Percentiles rank a stretch among this genome's conserved stretches.
Conservation (phyloP, 2,113 vertebrate genomes). For the Siphamia tubifer region DNA sequence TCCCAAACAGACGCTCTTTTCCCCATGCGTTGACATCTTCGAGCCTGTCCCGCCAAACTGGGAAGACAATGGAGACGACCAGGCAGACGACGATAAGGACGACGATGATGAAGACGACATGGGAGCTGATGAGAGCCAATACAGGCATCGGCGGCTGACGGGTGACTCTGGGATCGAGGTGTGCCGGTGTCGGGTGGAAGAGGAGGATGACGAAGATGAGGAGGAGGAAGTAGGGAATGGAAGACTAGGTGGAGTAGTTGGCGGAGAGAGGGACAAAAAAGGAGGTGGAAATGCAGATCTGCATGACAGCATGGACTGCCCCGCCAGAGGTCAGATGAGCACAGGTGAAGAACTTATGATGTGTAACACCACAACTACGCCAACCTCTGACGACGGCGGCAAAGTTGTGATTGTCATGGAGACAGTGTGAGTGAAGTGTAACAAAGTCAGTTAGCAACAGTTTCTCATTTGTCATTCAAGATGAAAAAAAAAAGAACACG, state of each 20-base stretch:
- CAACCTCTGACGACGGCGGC: conserved; percentile 19
- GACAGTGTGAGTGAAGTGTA: conserved; percentile 47
- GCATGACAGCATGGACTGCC: conserved; percentile 76
- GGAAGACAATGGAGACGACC: conserved; percentile 57
- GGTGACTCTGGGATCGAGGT: conserved; percentile 93
- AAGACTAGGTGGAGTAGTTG: background rate
- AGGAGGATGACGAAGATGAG: conserved; percentile 47
- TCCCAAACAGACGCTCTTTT: conserved; percentile 80
- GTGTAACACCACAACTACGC: conserved; percentile 34
- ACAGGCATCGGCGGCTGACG: conserved; percentile 84
- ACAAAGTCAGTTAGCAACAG: background rate
- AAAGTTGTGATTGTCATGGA: conserved; percentile 69
- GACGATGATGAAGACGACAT: conserved; percentile 68
- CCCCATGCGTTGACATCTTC: conserved; percentile 80
- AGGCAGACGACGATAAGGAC: conserved; percentile 16
- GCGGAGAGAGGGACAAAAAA: conserved; percentile 35
- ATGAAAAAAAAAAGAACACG: background rate
- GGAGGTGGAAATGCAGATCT: conserved; percentile 26
- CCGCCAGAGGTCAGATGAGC: conserved; percentile 55
- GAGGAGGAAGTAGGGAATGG: conserved; percentile 29
- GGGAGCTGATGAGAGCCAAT: conserved; percentile 74
- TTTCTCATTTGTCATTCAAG: background rate
- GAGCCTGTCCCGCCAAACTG: conserved; percentile 64
- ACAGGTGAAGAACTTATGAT: conserved; percentile 35
- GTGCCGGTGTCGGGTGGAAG: conserved; percentile 78